These are phyloP conservation scores for Brachionichthys hirsutus DNA, from an alignment of 2,113 vertebrate species.

Conservation along the genomic window DNA sequence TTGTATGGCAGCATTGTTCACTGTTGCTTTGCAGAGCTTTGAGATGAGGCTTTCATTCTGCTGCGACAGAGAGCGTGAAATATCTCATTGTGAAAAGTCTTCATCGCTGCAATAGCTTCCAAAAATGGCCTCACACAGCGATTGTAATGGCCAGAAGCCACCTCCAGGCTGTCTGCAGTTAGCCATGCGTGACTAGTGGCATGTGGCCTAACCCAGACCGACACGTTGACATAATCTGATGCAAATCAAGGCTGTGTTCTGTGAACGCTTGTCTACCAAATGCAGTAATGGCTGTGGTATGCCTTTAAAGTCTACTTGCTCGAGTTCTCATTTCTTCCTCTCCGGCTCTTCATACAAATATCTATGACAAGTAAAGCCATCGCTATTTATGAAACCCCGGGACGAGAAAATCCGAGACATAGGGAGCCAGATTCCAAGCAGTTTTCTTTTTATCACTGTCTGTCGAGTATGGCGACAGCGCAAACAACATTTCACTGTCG, in stretches of 20 bases:
- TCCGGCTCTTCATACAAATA: constrained; percentile 10
- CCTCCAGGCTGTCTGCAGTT: constrained; percentile 57
- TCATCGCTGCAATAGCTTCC: constrained; percentile 28
- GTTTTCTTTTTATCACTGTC: constrained; percentile 19
- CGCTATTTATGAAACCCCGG: constrained; percentile 17
- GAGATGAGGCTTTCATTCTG: constrained; percentile 9
- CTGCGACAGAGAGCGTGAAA: constrained; percentile 24
- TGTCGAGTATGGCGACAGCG: constrained; percentile 19
- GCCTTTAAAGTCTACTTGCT: constrained; percentile 45
- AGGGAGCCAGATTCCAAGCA: constrained; percentile 19
- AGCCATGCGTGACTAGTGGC: constrained; percentile 61
- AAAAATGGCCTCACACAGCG: constrained; percentile 33
- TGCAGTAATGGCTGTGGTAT: constrained; percentile 44
- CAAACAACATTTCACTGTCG: constrained; percentile 27
- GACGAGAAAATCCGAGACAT: constrained; percentile 29
- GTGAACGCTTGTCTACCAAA: constrained; percentile 46
- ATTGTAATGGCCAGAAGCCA: constrained; percentile 32
- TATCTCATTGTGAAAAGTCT: constrained; percentile 20
- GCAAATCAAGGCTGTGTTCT: constrained; percentile 58
- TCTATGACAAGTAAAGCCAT: constrained; percentile 25
- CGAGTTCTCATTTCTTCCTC: constrained; percentile 24
- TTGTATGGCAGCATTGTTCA: too few species aligned
- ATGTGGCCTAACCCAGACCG: constrained; percentile 62
- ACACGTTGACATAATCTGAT: constrained; percentile 72
- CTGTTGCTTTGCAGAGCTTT: not conserved